These are phyloP conservation scores for Scartelaos histophorus DNA, from an alignment of 2,113 vertebrate genomes.

Conservation along the genomic window DNA sequence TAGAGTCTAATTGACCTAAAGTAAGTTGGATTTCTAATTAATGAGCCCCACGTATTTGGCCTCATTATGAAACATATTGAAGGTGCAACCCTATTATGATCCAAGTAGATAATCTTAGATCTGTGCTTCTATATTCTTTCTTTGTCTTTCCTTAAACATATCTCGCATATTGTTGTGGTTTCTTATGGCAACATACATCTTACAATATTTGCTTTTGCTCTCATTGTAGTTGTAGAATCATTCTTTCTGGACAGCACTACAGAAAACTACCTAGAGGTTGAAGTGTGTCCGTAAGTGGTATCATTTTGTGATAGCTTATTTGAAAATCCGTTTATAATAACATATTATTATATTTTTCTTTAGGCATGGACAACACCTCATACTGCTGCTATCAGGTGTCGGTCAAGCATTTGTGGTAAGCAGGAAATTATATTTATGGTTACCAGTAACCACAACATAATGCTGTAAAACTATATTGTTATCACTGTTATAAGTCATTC, in stretches of 20 bases:
- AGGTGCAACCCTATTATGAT: conserved; percentile 43
- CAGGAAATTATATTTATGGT: neutral
- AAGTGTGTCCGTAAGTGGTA: conserved; percentile 90
- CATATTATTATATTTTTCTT: conserved; percentile 22
- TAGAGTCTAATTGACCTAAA: conserved; percentile 63
- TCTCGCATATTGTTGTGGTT: neutral
- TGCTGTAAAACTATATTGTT: neutral
- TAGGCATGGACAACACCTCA: conserved; percentile 90
- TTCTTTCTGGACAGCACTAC: conserved; percentile 87
- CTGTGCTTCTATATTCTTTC: neutral
- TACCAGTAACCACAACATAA: neutral
- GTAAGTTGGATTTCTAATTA: conserved; percentile 57
- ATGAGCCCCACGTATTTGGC: conserved; percentile 58
- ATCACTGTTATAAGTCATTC: neutral
- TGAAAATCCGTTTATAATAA: neutral
- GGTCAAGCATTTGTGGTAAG: conserved; percentile 86
- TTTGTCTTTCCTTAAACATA: neutral
- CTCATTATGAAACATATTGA: conserved; percentile 60
- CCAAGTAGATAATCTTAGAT: conserved; percentile 17
- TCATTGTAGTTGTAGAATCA: conserved; percentile 84
- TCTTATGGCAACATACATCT: neutral
- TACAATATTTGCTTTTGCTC: conserved; percentile 6
- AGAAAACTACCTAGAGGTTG: conserved; percentile 90
- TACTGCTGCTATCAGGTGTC: conserved; percentile 85
- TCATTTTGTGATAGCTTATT: neutral